Evolutionary conservation across 2,888 invertebrate species (phyloP).

Genomic region (Lycocerus yunnanus): DNA sequence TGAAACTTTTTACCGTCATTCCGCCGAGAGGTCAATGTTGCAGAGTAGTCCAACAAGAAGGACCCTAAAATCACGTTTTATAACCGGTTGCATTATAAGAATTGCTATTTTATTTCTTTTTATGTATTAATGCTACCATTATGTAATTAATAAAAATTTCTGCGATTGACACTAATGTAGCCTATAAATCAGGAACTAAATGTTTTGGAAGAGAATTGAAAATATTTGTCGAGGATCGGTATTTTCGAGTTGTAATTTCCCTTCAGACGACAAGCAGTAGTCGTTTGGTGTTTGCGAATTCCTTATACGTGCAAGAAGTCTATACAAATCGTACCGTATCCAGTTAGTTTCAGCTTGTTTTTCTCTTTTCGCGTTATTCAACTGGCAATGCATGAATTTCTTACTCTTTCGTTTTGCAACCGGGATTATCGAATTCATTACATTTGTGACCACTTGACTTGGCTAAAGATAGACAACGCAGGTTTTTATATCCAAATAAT

Average conservation of each 20-base stretch:
- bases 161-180: neutral
- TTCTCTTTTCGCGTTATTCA: conserved; percentile 9
- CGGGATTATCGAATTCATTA: conserved; percentile 18
- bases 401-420: conserved; percentile 11
- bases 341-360: conserved; percentile 19
- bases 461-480: neutral
- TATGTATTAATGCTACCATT: neutral
- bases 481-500: neutral
- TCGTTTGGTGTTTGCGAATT: conserved; percentile 18
- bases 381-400: conserved; percentile 20
- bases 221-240: neutral
- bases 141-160: neutral
- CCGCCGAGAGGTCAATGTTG: conserved; percentile 28
- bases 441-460: conserved; percentile 12
- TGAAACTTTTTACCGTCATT: conserved; percentile 27
- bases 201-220: neutral
- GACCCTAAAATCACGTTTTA: conserved; percentile 25
- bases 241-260: conserved; percentile 8
- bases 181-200: neutral
- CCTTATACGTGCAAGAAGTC: conserved; percentile 21
- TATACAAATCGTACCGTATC: conserved; percentile 21
- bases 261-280: conserved; percentile 9
- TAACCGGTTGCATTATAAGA: conserved; percentile 24
- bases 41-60: conserved; percentile 20
- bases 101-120: conserved; percentile 10